Conservation (phyloP, 2,797 vertebrate species). For the Momotus momota region DNA sequence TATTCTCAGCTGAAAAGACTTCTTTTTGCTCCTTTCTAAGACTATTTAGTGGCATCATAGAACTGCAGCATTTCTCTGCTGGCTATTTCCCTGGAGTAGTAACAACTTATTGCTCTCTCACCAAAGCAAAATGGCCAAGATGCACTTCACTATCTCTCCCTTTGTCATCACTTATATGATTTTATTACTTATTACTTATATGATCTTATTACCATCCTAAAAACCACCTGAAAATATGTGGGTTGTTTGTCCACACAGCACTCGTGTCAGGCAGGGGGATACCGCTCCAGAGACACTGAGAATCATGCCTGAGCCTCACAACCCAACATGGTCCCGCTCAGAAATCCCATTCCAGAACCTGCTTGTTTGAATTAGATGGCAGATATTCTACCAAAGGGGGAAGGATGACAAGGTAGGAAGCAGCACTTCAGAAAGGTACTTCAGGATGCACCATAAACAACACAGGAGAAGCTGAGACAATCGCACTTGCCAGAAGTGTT, state of each 20-base stretch:
- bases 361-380: not conserved
- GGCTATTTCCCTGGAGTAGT: not conserved
- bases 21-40: not conserved
- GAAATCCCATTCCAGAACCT: not conserved
- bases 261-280: fast-evolving
- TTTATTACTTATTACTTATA: no score
- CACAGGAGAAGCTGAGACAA: not conserved
- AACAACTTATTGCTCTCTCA: not conserved
- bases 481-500: not conserved
- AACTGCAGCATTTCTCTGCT: not conserved
- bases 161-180: not conserved
- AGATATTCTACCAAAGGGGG: not conserved
- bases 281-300: not conserved
- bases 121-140: fast-evolving
- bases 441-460: not conserved
- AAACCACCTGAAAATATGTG: not conserved
- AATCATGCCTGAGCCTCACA: not conserved
- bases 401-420: not conserved
- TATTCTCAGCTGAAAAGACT: not conserved
- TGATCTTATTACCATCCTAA: not conserved
- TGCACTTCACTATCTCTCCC: not conserved
- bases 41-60: not conserved
- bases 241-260: not conserved
- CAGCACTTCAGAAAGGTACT: not conserved
- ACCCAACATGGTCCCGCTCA: not conserved